phyloP scores from a whole-genome alignment of 2,797 vertebrate species.

The Gymnoscopelus microlampas region DNA sequence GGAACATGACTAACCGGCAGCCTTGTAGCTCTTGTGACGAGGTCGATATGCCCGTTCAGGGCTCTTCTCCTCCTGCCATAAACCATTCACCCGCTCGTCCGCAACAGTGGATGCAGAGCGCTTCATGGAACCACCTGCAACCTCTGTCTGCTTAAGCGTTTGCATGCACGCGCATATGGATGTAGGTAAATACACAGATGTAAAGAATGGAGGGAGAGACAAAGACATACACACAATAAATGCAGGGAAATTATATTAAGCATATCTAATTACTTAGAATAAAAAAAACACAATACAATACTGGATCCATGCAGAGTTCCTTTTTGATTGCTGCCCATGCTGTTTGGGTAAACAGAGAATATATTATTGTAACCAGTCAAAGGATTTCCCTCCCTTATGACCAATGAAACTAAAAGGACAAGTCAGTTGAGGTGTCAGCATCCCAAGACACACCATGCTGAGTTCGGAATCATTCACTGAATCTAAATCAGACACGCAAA shows the following conservation, averaged over 20 bases:
- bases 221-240: neutral
- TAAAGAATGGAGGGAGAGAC: neutral
- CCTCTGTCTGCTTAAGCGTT: conserved; percentile 79
- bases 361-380: conserved; percentile 17
- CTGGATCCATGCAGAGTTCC: conserved; percentile 9
- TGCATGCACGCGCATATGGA: conserved; percentile 14
- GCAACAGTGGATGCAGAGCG: conserved; percentile 90
- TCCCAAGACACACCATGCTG: conserved; percentile 34
- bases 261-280: conserved; percentile 1
- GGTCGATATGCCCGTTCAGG: conserved; percentile 93
- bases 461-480: conserved; percentile 20
- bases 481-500: conserved; percentile 37
- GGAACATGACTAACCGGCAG: conserved; percentile 77
- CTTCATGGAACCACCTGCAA: conserved; percentile 87
- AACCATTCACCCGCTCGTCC: conserved; percentile 89
- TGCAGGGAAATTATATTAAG: conserved; percentile 24
- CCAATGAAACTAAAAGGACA: conserved; percentile 17
- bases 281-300: conserved; percentile 6
- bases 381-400: conserved; percentile 24
- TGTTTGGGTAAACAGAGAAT: conserved; percentile 28
- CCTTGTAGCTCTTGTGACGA: conserved; percentile 94
- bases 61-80: conserved; percentile 93
- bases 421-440: conserved; percentile 43
- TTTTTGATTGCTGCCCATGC: conserved; percentile 37
- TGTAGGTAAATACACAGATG: conserved; percentile 12